phyloP scores from a whole-genome alignment of 2,797 vertebrate genomes.

The Silurus lanzhouensis region DNA sequence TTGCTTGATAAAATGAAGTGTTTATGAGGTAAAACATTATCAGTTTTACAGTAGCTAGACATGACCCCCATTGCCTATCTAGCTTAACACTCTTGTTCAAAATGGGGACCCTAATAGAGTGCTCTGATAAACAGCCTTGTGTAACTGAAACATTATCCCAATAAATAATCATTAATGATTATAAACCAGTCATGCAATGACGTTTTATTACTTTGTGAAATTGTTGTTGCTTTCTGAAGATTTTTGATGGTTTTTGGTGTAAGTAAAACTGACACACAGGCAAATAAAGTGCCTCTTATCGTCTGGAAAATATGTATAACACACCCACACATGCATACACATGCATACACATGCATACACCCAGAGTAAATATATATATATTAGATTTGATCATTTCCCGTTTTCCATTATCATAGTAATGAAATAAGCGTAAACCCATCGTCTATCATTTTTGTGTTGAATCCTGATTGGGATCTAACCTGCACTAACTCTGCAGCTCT shows the following conservation, averaged over 20 bases:
- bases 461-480: constrained; percentile 61
- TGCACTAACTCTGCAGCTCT: constrained; percentile 80
- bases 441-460: constrained; percentile 57
- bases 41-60: no score
- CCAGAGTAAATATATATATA: background rate
- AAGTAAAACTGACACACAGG: background rate
- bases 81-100: background rate
- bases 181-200: no score
- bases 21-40: background rate
- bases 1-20: no score
- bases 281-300: background rate
- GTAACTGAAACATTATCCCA: background rate
- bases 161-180: no score
- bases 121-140: background rate
- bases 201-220: no score
- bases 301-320: background rate
- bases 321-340: background rate
- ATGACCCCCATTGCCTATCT: background rate
- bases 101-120: background rate
- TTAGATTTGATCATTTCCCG: background rate
- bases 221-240: background rate
- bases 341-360: background rate
- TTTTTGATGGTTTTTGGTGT: background rate
- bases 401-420: background rate
- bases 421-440: constrained; percentile 9